Base-by-base conservation (phyloP, 2,888 invertebrate genomes). In the Parasteatoda lunata region DNA sequence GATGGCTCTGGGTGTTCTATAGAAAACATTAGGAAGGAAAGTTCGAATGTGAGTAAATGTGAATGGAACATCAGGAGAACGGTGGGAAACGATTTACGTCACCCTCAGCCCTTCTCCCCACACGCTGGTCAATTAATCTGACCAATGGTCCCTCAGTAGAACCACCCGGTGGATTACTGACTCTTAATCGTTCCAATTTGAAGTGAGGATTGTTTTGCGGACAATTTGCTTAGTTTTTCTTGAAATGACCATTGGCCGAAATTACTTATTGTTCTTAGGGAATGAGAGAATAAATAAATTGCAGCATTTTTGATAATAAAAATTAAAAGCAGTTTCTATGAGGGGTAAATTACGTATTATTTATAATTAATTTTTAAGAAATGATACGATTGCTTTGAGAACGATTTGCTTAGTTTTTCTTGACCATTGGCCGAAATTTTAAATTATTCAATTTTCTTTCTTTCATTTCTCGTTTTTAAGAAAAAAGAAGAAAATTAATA, bases 161-260 rank as follows among this genome's bases (percentile, higher is more conserved):
- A 78, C 72, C 78, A 64, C 83, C 78, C 77, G 48, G 66, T n/a
- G 87, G 83, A 88, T 88, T 88, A 88, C 78, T 52, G 72, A 15
- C 83, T 78, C 83, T 79, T 88, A 88, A 88, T 88, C 88, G 88
- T 49, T 68, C 83, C 81, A 83, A 83, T 88, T 88, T 79, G 79
- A 69, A 70, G 76, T 69, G 75, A 76, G 64, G 73, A 77, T 77
- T 77, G 87, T 81, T 82, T 77, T 73, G 72, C 77, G 82, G 64
- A 48, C 73, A 81, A 81, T 86, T 86, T 86, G 85, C 85, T 77
- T 86, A 77, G 76, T 51, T 51, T 51, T 64, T 15, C 72, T 47
- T 65, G 30, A 72, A 77, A 72, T 84, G 84, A 84, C 84, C 84
- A 49, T 49, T 72, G 73, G 84, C 54, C 68, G 84, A 84, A 83